Base-by-base conservation (phyloP, 2,888 invertebrate species). In the Trissolcus japonicus region DNA sequence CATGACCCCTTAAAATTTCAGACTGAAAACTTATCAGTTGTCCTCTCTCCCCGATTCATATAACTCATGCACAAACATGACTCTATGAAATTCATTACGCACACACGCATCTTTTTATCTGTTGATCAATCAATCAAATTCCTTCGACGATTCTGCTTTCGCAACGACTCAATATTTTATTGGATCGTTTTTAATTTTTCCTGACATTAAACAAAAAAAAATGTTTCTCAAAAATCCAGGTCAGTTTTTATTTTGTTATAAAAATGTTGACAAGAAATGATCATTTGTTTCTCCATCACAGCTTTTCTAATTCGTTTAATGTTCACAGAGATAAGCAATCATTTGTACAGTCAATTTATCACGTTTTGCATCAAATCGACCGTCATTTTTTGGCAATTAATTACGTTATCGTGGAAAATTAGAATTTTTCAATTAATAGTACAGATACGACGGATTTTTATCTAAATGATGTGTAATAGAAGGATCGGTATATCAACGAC, bases 1-100 rank as follows among this genome's bases (percentile, higher is more conserved):
- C 74, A 71, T 67, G 66, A 74, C 71, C 67, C 59, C 63, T 78
- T 75, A 71, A 78, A 75, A 67, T 78, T 75, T 71, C 69, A 75
- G 57, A 13, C 68, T 62, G 16, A 53, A 65, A 61, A 57, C 69
- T 74, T 78, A 78, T 78, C 78, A 50, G 29, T 66, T 59, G 77
- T 77, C 66, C 71, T 76, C 57, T 25, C 25, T 25, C 25, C 59
- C 53, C 54, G 57, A 48, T 16, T 69, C n/a, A n/a, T 19, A 60
- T 48, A 54, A 54, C 59, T 43, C 35, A 48, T 41, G 54, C 59
- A 55, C 35, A 51, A 17, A 46, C 43, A 35, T 40, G 41, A 53
- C 25, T 51, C 16, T 19, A 17, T 17, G 51, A 51, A 51, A 51
- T 16, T 35, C 35, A 46, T 46, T 46, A 16, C 46, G 6, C 16